Percentiles rank a stretch among this genome's conserved stretches.
Conservation (phyloP, 2,113 vertebrate genomes). For the Gavialis gangeticus region DNA sequence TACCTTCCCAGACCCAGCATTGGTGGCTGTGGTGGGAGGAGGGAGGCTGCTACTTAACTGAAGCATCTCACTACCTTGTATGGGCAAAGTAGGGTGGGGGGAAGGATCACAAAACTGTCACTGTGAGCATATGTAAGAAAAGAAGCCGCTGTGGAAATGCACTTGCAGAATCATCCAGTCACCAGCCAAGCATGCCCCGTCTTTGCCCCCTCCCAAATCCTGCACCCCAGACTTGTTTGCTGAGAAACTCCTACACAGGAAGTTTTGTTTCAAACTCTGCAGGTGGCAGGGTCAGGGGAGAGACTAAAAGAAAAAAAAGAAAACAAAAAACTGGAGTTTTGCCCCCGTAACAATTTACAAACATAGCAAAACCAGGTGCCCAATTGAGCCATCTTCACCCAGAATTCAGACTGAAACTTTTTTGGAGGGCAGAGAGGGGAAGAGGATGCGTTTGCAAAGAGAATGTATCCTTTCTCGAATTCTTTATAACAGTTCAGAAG, state of each 20-base stretch:
- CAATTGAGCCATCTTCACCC: accelerated
- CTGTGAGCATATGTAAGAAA: accelerated
- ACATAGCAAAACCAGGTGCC: neutral
- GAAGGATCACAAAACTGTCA: neutral
- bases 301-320: neutral
- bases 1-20: constrained; percentile 88
- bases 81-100: constrained; percentile 76
- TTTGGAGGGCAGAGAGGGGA: accelerated
- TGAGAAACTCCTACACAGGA: accelerated
- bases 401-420: neutral
- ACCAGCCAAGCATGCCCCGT: too few species aligned
- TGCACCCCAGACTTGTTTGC: accelerated
- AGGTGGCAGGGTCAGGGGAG: neutral
- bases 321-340: accelerated
- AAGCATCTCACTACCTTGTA: constrained; percentile 86
- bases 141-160: accelerated
- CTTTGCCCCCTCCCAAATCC: accelerated
- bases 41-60: constrained; percentile 75
- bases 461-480: neutral
- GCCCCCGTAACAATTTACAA: accelerated
- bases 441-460: accelerated
- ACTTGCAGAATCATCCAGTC: neutral
- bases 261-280: neutral
- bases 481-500: accelerated
- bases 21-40: constrained; percentile 76